Conservation (phyloP, 2,888 invertebrate genomes). For the Eledona agricola region DNA sequence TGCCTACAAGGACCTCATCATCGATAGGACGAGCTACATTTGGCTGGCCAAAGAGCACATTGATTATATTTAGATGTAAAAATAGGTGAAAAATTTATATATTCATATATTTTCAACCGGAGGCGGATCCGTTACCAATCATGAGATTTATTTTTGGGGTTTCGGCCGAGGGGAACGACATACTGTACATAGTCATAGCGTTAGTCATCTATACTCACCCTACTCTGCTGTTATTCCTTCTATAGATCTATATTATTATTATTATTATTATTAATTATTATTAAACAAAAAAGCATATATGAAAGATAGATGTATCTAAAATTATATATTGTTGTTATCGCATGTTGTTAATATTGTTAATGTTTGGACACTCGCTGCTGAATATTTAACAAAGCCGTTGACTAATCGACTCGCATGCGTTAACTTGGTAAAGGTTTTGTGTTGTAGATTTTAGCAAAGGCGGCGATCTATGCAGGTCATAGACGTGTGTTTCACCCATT, state of each 20-base stretch:
- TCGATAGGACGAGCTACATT: constrained; percentile 39
- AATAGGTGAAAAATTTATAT: not conserved
- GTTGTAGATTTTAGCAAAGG: constrained; percentile 22
- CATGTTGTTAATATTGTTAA: constrained; percentile 65
- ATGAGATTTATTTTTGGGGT: constrained; percentile 42
- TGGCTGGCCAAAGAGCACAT: constrained; percentile 46
- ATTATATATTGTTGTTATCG: constrained; percentile 63
- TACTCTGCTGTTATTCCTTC: constrained; percentile 56
- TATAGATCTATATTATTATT: constrained; percentile 57
- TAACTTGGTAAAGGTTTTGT: constrained; percentile 37
- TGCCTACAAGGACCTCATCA: constrained; percentile 49
- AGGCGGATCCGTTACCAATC: constrained; percentile 48
- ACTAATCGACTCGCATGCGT: constrained; percentile 51
- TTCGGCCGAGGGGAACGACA: constrained; percentile 47
- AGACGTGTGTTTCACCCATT: constrained; percentile 43
- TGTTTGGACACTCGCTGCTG: constrained; percentile 57
- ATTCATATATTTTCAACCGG: not conserved
- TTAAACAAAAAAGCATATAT: constrained; percentile 46
- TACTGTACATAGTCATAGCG: constrained; percentile 57
- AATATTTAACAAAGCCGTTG: constrained; percentile 54
- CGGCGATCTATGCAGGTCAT: constrained; percentile 52
- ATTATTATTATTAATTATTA: too few relatives aligned
- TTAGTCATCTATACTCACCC: constrained; percentile 53
- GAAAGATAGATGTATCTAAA: constrained; percentile 55
- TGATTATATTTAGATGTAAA: constrained; percentile 18